These are phyloP conservation scores for Pristionchus exspectatus DNA, from an alignment of 2,888 invertebrate genomes.

Conservation along the genomic window DNA sequence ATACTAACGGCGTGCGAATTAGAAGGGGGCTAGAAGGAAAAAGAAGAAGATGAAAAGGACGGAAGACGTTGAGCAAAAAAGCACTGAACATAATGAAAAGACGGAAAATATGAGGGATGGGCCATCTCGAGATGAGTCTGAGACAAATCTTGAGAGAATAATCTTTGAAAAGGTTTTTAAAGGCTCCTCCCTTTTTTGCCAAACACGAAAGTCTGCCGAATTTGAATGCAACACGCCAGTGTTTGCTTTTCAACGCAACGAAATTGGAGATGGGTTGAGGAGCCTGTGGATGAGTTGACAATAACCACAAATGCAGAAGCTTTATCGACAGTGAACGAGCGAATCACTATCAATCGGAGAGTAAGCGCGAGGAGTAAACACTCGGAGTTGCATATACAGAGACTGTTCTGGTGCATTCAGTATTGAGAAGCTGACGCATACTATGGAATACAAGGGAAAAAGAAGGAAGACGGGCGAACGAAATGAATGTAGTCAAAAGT, in stretches of 20 bases:
- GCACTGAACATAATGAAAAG: conserved; percentile 38
- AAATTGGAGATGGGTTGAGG: conserved; percentile 24
- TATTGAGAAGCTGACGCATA: not conserved
- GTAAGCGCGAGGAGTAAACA: not conserved
- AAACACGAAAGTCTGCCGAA: not conserved
- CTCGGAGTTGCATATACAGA: conserved; percentile 8
- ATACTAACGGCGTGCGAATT: conserved; percentile 24
- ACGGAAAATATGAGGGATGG: not conserved
- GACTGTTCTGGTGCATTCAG: not conserved
- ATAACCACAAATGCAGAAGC: not conserved
- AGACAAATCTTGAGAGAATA: not conserved
- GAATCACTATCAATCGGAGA: not conserved
- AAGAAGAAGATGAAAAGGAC: conserved; percentile 8
- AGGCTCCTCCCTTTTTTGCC: not conserved
- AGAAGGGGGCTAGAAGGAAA: conserved; percentile 33
- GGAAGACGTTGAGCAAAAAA: not conserved
- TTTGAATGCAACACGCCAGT: conserved; percentile 13
- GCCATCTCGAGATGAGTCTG: not conserved
- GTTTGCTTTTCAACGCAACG: conserved; percentile 9
- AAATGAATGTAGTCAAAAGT: not conserved
- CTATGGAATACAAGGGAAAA: not conserved
- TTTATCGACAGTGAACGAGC: not conserved
- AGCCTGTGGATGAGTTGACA: not conserved
- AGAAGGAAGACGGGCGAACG: not conserved
- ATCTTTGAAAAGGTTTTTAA: not conserved